Evolutionary conservation across 2,888 invertebrate species (phyloP).

Genomic region (Drosophila lutescens): DNA sequence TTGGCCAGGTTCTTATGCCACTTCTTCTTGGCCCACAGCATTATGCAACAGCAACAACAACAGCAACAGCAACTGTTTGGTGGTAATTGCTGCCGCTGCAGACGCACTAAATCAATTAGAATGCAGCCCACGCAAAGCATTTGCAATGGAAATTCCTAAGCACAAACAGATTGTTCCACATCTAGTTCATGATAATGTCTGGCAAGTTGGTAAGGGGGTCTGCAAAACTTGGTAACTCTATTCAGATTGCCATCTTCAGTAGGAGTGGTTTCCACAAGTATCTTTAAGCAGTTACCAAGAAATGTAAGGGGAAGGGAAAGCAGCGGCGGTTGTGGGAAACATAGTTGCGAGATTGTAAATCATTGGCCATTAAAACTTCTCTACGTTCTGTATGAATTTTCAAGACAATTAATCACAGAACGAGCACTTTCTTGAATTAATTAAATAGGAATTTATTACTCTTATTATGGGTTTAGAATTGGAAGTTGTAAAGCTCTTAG

Average conservation of each 20-base stretch:
- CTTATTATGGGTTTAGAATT: no score
- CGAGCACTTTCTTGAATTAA: background rate
- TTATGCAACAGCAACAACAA: conserved; percentile 9
- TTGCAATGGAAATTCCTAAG: conserved; percentile 45
- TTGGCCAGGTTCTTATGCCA: conserved; percentile 15
- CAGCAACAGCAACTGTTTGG: conserved; percentile 20
- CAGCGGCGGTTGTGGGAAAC: conserved; percentile 8
- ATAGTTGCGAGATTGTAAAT: conserved; percentile 13
- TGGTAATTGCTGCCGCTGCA: conserved; percentile 42
- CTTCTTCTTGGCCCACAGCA: conserved; percentile 9
- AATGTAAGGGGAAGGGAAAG: conserved; percentile 1
- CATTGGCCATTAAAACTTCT: conserved; percentile 24
- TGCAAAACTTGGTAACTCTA: conserved; percentile 28
- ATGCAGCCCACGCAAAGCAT: conserved; percentile 41
- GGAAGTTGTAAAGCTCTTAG: no score
- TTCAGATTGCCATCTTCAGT: conserved; percentile 30
- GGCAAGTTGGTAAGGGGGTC: background rate
- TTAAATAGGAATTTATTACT: background rate
- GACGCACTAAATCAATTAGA: conserved; percentile 72
- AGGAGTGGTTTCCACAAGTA: conserved; percentile 12
- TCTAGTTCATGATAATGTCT: conserved; percentile 33
- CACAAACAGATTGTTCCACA: conserved; percentile 41
- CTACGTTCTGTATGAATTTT: background rate
- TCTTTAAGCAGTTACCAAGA: conserved; percentile 18
- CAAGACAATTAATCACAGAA: background rate